phyloP scores from a whole-genome alignment of 1,140 invertebrate genomes.

The Drosophila melanica region DNA sequence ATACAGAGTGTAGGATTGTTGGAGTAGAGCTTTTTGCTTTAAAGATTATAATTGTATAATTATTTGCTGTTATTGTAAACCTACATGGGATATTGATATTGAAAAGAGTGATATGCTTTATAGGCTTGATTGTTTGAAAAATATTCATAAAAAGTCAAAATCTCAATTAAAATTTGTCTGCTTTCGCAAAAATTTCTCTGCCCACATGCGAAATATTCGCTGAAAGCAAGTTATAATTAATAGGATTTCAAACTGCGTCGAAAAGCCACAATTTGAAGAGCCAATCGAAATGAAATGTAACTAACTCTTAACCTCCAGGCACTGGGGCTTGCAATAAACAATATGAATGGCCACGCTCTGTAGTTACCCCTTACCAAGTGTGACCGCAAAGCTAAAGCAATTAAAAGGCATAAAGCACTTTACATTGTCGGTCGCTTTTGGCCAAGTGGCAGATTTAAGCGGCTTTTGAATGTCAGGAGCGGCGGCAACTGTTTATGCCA shows the following conservation, averaged over 20 bases:
- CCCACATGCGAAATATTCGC: neutral
- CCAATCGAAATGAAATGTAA: conserved; percentile 23
- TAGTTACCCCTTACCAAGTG: neutral
- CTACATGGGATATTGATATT: no score
- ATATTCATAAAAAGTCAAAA: no score
- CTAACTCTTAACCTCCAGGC: neutral
- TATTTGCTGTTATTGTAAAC: no score
- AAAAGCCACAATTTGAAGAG: conserved; percentile 21
- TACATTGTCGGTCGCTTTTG: conserved; percentile 48
- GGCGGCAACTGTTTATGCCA: conserved; percentile 44
- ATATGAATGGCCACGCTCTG: neutral
- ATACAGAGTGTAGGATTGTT: no score
- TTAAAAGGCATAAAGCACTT: conserved; percentile 66
- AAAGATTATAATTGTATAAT: no score
- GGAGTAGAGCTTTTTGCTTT: no score
- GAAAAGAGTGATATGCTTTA: no score
- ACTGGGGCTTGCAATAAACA: neutral
- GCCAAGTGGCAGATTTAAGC: conserved; percentile 64
- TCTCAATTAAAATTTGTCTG: no score
- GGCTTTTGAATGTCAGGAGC: conserved; percentile 51
- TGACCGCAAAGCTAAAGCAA: conserved; percentile 56
- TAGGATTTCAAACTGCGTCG: neutral
- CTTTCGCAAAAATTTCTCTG: neutral
- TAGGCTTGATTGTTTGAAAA: no score
- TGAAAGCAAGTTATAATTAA: conserved; percentile 15